Evolutionary conservation across 2,888 invertebrate genomes (phyloP).

Genomic region (Rhimphoctona megacephalus): DNA sequence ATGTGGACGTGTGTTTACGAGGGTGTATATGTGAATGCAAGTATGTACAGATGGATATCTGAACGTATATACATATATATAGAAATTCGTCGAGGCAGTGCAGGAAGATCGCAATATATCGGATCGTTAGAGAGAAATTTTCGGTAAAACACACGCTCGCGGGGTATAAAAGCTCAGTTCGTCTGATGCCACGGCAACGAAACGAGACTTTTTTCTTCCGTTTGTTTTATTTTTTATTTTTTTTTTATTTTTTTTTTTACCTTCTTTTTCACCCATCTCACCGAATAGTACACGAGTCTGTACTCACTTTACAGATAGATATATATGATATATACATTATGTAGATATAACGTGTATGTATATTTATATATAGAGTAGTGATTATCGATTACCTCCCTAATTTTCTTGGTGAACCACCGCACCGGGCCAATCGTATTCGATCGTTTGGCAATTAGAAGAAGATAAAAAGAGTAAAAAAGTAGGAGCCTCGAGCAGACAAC

Average conservation of each 20-base stretch:
- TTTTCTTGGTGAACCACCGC: slow-evolving; percentile 52
- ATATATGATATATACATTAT: neutral
- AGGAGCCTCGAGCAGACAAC: slow-evolving; percentile 50
- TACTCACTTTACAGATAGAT: slow-evolving; percentile 35
- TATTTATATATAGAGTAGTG: slow-evolving; percentile 3
- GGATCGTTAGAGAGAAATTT: slow-evolving; percentile 73
- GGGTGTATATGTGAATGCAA: neutral
- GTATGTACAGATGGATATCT: neutral
- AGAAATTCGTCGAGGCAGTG: slow-evolving; percentile 53
- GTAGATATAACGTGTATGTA: neutral
- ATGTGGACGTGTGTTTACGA: neutral
- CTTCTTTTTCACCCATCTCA: slow-evolving; percentile 33
- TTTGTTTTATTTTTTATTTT: neutral
- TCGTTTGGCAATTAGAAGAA: slow-evolving; percentile 63
- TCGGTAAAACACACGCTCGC: slow-evolving; percentile 53
- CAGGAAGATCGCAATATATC: slow-evolving; percentile 71
- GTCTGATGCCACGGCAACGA: slow-evolving; percentile 61
- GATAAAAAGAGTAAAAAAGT: slow-evolving; percentile 24
- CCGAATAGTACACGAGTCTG: slow-evolving; percentile 61
- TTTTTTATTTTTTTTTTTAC: slow-evolving; percentile 6
- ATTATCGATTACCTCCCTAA: slow-evolving; percentile 63
- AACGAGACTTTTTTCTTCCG: slow-evolving; percentile 46
- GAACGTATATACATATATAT: neutral
- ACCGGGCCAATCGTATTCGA: slow-evolving; percentile 65
- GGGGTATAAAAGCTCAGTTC: slow-evolving; percentile 33